A percentile compares a stretch with the other conserved stretches of the same genome.
Evolutionary conservation across 2,113 vertebrate species (phyloP).

Genomic region (Python bivittatus): DNA sequence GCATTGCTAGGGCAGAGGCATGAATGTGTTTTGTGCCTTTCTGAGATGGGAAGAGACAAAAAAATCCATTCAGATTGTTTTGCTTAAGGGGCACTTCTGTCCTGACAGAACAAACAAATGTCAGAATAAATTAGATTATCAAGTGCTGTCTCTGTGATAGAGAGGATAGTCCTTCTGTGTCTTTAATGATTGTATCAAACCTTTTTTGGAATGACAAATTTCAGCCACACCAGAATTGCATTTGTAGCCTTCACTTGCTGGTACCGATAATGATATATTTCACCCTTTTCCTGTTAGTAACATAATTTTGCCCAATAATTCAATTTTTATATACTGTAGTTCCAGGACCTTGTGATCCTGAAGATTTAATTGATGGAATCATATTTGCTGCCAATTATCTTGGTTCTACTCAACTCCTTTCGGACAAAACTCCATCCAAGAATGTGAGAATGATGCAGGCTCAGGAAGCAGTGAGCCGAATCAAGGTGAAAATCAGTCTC

Average conservation of each 20-base stretch:
- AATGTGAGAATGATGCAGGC: conserved; percentile 99
- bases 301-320: conserved; percentile 32
- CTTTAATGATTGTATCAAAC: neutral
- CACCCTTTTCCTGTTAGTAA: neutral
- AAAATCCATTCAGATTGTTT: conserved; percentile 28
- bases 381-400: conserved; percentile 98
- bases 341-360: conserved; percentile 96
- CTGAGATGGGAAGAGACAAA: neutral
- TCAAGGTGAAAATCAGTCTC: conserved; percentile 83
- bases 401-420: conserved; percentile 94
- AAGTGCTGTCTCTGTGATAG: conserved; percentile 25
- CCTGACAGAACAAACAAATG: neutral
- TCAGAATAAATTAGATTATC: conserved; percentile 13
- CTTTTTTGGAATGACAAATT: neutral
- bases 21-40: neutral
- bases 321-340: conserved; percentile 76
- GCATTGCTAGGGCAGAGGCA: neutral
- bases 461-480: conserved; percentile 94
- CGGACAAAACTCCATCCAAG: conserved; percentile 96
- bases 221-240: conserved; percentile 16
- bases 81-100: conserved; percentile 19
- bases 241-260: conserved; percentile 13
- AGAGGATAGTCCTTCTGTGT: conserved; percentile 13
- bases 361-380: conserved; percentile 97
- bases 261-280: neutral